Conservation (phyloP, 2,113 vertebrate species). For the Stigmatopora nigra region DNA sequence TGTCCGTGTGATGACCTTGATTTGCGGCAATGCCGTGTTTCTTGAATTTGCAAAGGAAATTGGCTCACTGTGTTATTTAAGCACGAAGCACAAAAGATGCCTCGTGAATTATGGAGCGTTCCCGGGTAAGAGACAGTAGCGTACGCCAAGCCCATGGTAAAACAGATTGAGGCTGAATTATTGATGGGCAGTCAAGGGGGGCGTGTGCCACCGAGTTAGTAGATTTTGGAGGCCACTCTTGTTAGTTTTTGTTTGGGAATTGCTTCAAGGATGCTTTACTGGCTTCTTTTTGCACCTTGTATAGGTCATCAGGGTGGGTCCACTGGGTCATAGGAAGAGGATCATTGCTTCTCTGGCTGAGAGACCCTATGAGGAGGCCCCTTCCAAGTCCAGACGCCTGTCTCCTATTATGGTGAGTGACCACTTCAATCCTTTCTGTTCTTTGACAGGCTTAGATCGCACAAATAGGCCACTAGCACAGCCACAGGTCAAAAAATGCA, state of each 20-base stretch:
- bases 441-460: not conserved
- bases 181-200: constrained; percentile 52
- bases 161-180: constrained; percentile 69
- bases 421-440: constrained; percentile 21
- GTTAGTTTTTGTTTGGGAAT: constrained; percentile 21
- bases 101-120: constrained; percentile 47
- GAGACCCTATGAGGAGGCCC: constrained; percentile 89
- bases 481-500: no score
- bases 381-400: constrained; percentile 85
- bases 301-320: constrained; percentile 89
- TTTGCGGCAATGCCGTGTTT: not conserved
- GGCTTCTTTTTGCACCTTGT: constrained; percentile 16
- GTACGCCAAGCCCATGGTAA: constrained; percentile 53
- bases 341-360: constrained; percentile 93
- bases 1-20: not conserved
- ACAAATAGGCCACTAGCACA: no score
- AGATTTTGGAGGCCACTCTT: constrained; percentile 37
- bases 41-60: not conserved
- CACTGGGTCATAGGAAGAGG: constrained; percentile 90
- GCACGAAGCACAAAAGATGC: constrained; percentile 30
- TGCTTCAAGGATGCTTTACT: not conserved
- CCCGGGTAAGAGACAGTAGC: constrained; percentile 41
- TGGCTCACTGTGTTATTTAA: constrained; percentile 9
- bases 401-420: constrained; percentile 94
- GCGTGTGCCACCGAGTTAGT: constrained; percentile 33